phyloP scores from a whole-genome alignment of 1,140 invertebrate genomes.

The Sarcophaga bullata region DNA sequence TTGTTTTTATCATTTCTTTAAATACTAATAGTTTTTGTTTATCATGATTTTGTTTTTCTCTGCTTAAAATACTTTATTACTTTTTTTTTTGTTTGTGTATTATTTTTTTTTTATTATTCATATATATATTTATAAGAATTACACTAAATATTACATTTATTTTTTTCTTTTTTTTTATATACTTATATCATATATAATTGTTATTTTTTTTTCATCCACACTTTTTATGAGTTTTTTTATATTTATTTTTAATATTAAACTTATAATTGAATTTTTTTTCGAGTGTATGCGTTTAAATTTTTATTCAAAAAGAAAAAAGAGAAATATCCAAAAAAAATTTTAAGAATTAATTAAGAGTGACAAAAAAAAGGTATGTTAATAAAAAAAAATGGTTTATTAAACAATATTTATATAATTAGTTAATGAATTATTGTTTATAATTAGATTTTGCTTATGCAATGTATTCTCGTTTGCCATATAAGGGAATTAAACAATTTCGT shows the following conservation, averaged over 20 bases:
- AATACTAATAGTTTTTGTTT: slow-evolving; percentile 52
- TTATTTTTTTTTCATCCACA: slow-evolving; percentile 18
- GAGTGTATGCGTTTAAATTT: slow-evolving; percentile 32
- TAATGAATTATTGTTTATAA: slow-evolving; percentile 29
- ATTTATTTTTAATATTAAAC: slow-evolving; percentile 33
- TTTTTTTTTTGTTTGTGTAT: slow-evolving; percentile 32
- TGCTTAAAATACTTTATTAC: slow-evolving; percentile 38
- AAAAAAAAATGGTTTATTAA: slow-evolving; percentile 2
- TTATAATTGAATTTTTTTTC: slow-evolving; percentile 51
- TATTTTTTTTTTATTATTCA: slow-evolving; percentile 24
- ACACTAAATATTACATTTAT: slow-evolving; percentile 39
- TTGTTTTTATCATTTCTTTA: slow-evolving; percentile 45
- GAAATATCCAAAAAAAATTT: background rate
- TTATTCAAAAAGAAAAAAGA: background rate
- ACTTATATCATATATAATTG: slow-evolving; percentile 36
- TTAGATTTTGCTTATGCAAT: slow-evolving; percentile 13
- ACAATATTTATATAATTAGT: slow-evolving; percentile 14
- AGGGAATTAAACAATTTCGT: background rate
- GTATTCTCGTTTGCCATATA: background rate
- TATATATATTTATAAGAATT: slow-evolving; percentile 28
- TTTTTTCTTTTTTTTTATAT: slow-evolving; percentile 35
- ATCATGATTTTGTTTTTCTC: slow-evolving; percentile 49
- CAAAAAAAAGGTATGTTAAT: slow-evolving; percentile 7
- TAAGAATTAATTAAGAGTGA: background rate
- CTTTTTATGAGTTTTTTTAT: slow-evolving; percentile 35